Conservation (phyloP, 1,140 invertebrate species). For the Eriocheir sinensis region DNA sequence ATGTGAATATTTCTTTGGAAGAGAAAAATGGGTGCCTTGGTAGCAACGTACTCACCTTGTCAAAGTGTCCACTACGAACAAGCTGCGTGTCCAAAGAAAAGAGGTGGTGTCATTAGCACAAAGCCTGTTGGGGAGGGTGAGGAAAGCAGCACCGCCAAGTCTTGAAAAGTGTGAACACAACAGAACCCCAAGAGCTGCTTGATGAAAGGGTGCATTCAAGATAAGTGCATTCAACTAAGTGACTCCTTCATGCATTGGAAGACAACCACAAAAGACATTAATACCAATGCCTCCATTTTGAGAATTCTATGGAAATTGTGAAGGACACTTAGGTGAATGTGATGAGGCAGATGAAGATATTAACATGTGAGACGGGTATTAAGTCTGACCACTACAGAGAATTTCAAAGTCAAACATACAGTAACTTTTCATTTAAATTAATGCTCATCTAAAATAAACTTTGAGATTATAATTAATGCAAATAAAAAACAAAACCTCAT, state of each 20-base stretch:
- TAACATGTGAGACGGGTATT: too few relatives aligned
- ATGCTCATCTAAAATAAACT: too few relatives aligned
- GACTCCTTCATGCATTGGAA: too few relatives aligned
- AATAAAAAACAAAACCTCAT: too few relatives aligned
- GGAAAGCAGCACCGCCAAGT: background rate
- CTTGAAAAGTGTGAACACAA: background rate
- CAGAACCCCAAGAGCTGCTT: background rate
- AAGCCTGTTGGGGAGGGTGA: background rate
- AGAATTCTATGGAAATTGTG: background rate
- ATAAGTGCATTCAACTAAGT: too few relatives aligned
- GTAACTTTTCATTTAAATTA: too few relatives aligned
- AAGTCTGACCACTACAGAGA: too few relatives aligned
- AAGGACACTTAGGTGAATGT: background rate
- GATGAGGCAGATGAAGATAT: background rate
- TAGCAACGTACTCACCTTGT: constrained; percentile 72
- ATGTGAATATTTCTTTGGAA: background rate
- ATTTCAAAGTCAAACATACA: too few relatives aligned
- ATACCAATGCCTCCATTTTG: background rate
- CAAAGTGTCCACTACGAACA: constrained; percentile 79
- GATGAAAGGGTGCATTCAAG: background rate
- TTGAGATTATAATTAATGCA: too few relatives aligned
- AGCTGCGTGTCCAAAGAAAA: constrained; percentile 71
- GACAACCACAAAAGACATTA: background rate
- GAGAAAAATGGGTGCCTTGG: background rate
- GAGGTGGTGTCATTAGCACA: constrained; percentile 30